Conservation (phyloP, 1,140 invertebrate species). For the Brachionus paranguensis region DNA sequence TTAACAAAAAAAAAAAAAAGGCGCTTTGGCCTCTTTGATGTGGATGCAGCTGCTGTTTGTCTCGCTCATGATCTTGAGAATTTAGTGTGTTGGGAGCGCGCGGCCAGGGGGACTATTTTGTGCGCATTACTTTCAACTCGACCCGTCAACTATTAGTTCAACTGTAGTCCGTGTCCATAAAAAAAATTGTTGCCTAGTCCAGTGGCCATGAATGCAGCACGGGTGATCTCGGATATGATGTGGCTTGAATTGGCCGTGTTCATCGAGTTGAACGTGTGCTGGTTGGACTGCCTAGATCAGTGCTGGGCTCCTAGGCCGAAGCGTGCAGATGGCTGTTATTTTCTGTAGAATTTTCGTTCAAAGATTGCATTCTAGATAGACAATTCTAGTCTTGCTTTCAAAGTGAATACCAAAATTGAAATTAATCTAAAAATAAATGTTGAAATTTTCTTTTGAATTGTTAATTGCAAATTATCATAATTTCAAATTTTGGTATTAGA, state of each 20-base stretch:
- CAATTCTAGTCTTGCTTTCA: background rate
- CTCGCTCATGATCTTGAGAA: slow-evolving; percentile 86
- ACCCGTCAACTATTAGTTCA: slow-evolving; percentile 76
- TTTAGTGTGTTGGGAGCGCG: slow-evolving; percentile 78
- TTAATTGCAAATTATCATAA: slow-evolving; percentile 7
- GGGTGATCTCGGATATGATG: background rate
- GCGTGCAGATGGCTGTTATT: background rate
- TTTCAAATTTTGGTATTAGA: background rate
- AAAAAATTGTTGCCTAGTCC: slow-evolving; percentile 30
- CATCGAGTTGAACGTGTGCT: background rate
- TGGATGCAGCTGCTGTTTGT: slow-evolving; percentile 70
- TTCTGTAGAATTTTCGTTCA: no score
- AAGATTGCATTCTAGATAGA: background rate
- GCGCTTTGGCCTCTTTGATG: slow-evolving; percentile 75
- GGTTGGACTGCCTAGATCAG: background rate
- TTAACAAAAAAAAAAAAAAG: no score
- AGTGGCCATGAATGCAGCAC: background rate
- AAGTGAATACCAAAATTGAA: no score
- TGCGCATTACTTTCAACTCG: slow-evolving; percentile 77
- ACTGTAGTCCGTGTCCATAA: slow-evolving; percentile 67
- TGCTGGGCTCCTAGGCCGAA: background rate
- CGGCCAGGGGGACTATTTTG: slow-evolving; percentile 80
- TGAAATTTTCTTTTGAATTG: no score
- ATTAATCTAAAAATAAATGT: no score
- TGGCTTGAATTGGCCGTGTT: background rate